Conservation (phyloP, 2,888 invertebrate species). For the Hyppa rectilinea region DNA sequence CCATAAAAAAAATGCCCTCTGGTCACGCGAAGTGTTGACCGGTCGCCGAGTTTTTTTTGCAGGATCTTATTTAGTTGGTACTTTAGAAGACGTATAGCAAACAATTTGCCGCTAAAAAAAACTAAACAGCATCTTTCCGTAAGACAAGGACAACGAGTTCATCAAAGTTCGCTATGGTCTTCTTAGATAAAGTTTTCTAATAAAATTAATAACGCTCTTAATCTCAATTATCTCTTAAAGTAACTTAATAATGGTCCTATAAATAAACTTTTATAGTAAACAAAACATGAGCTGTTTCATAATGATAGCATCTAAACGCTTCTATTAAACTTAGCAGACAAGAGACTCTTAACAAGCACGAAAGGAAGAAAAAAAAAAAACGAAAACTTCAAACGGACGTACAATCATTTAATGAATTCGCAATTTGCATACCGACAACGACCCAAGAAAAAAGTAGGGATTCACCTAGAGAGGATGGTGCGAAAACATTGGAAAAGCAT, state of each 20-base stretch:
- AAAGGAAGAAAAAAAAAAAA: slow-evolving; percentile 75
- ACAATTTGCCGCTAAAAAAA: neutral
- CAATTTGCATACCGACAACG: slow-evolving; percentile 88
- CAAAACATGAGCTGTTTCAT: slow-evolving; percentile 63
- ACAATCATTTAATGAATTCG: slow-evolving; percentile 89
- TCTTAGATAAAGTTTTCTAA: neutral
- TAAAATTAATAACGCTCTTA: neutral
- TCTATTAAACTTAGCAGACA: slow-evolving; percentile 77
- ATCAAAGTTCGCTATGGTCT: neutral
- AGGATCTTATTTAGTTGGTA: neutral
- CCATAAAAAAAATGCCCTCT: too few relatives aligned
- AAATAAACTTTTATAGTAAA: slow-evolving; percentile 30
- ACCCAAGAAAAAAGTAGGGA: slow-evolving; percentile 76
- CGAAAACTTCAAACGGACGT: slow-evolving; percentile 79
- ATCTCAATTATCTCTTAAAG: neutral
- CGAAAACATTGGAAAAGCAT: slow-evolving; percentile 6
- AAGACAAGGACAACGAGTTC: neutral
- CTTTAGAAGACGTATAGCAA: neutral
- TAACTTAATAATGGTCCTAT: neutral
- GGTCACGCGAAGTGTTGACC: too few relatives aligned
- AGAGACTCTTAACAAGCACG: slow-evolving; percentile 82
- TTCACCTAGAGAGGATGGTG: slow-evolving; percentile 69
- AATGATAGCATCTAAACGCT: slow-evolving; percentile 75
- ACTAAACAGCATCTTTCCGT: neutral
- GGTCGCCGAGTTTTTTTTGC: too few relatives aligned